Base-by-base conservation (phyloP, 2,113 vertebrate species). In the Chroicocephalus ridibundus region DNA sequence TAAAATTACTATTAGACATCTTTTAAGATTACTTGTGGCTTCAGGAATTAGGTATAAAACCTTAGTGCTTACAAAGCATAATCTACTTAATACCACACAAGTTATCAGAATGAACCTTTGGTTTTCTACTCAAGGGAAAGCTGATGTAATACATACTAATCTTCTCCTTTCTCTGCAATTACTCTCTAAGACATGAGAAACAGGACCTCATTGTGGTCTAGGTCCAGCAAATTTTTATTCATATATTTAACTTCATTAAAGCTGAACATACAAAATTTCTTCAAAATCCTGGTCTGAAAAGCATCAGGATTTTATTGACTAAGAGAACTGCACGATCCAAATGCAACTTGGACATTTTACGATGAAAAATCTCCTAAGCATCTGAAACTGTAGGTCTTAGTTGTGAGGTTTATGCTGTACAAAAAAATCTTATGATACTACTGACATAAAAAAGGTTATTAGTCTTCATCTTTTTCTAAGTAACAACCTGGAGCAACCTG, bases 41-140 rank as follows among this genome's bases (percentile, higher is more conserved):
- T 88, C 84, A 86, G 34, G 87, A 96, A 83, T 94, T 69, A 80
- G 57, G 49, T 70, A 55, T 79, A 96, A 96, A 96, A 78, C 29
- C 71, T 86, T 66, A 84, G 51, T 32, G 42, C 71, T 95, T 85
- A 86, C 54, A 64, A 93, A 83, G 34, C 20, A 72, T 76, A 93
- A 96, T 77, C 86, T 90, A 62, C 62, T 96, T 93, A 93, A 91
- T 76, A 61, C 44, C 19, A 75, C 55, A 82, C 34, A 79, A 90
- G 57, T 84, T 76, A 94, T 82, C 55, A 91, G 61, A 86, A 65
- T 40, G 76, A 96, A 93, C 77, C 26, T 90, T 93, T 71, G 44
- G 32, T 81, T 88, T 86, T 79, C 72, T 91, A 5, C 88, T 90
- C 61, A 75, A 81, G 47, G 80, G 68, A 90, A 92, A 93, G 88